Evolutionary conservation across 2,888 invertebrate genomes (phyloP).

Genomic region (Cataglyphis altisquamis): DNA sequence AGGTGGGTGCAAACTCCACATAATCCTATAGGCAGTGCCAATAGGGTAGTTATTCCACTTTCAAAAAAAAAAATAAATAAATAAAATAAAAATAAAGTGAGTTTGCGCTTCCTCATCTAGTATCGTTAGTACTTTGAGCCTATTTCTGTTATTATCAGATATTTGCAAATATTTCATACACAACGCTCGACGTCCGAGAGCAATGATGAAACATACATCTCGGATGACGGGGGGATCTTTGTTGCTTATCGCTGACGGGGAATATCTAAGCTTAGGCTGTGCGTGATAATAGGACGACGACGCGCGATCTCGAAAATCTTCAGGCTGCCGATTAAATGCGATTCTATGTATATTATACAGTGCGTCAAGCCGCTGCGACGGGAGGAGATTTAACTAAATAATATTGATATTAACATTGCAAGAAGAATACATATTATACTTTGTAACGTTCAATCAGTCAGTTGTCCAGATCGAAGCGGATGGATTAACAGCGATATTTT

Average conservation of each 20-base stretch:
- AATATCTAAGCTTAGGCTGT: conserved; percentile 59
- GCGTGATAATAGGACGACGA: conserved; percentile 52
- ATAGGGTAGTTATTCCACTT: no score
- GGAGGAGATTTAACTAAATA: conserved; percentile 73
- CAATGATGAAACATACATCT: not conserved
- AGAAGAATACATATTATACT: conserved; percentile 65
- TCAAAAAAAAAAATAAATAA: no score
- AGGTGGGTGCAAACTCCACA: no score
- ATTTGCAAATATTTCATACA: not conserved
- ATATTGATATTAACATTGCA: conserved; percentile 70
- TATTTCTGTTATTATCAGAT: no score
- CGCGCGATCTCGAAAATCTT: conserved; percentile 61
- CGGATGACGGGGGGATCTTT: not conserved
- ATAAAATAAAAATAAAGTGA: no score
- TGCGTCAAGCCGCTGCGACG: conserved; percentile 49
- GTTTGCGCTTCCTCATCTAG: no score
- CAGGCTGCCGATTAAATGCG: conserved; percentile 71
- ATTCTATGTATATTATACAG: conserved; percentile 46
- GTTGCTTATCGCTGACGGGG: conserved; percentile 40
- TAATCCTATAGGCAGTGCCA: no score
- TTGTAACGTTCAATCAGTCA: conserved; percentile 65
- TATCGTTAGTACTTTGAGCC: no score
- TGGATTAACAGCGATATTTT: not conserved
- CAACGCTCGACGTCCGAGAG: not conserved
- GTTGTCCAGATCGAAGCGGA: conserved; percentile 60